Base-by-base conservation (phyloP, 2,113 vertebrate species). In the Athene noctua region DNA sequence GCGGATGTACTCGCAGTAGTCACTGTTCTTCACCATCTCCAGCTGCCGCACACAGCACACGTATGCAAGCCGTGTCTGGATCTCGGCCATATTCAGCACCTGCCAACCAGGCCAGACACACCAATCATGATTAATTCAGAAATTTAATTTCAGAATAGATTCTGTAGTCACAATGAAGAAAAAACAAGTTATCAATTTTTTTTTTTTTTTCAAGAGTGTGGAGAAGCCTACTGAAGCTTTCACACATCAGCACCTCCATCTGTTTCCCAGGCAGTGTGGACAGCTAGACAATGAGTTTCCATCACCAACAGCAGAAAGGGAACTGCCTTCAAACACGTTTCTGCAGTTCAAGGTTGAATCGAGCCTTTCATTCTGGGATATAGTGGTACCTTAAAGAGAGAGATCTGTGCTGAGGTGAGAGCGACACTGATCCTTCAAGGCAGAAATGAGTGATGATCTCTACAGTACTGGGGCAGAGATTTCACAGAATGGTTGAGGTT, bases 61-160 rank as follows among this genome's bases (percentile, higher is more conserved):
- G 3, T 99, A 99, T 1, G 99, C 99, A 7, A 99, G 98, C 4
- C 99, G 98, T 0, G 99, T 99, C 95, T 99, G 99, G 97, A 99
- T 99, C 98, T 99, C 99, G 0, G 99, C 99, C 99, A 99, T 99
- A 97, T 99, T 99, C 97, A 99, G 92, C 92, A 99, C 99, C 99
- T 99, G 94, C 62, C 80, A 11, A 18, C 9, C 17, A 18, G 23
- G 15, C 44, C 81, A 27, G 14, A 62, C 40, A 34, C 59, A 47
- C 5, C 44, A 7, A 6, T 1, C 57, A 8, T 5, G 16, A 47
- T 36, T 29, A 38, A 70, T 21, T 44, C 73, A 34, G 63, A 68
- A 63, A 47, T 59, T 47, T 26, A 17, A 8, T 44, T 70, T 30
- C 78, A 38, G 71, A 38, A 38, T 6, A 42, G 2, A 2, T 14